Conservation (phyloP, 2,797 vertebrate genomes). For the Zenarchopterus dispar region DNA sequence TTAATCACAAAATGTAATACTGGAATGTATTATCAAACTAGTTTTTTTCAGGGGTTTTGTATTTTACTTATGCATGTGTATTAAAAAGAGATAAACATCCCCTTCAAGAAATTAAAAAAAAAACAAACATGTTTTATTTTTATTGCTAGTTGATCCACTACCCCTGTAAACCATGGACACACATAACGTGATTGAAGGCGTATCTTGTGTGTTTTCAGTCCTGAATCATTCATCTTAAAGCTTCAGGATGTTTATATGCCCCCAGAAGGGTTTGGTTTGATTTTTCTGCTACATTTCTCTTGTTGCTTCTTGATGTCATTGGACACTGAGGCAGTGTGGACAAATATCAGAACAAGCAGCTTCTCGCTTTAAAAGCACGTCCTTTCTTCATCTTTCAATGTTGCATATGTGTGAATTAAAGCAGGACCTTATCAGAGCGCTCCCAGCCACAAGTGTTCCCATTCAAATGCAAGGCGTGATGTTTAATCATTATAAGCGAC, state of each 20-base stretch:
- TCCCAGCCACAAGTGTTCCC: slow-evolving; percentile 71
- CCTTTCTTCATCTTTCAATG: slow-evolving; percentile 31
- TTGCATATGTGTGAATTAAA: slow-evolving; percentile 59
- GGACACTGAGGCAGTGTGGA: slow-evolving; percentile 6
- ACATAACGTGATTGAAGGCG: too few species aligned
- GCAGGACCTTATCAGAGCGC: slow-evolving; percentile 64
- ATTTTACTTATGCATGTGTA: too few species aligned
- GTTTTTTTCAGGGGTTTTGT: too few species aligned
- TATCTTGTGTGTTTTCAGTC: neutral
- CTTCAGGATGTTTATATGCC: neutral
- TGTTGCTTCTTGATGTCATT: slow-evolving; percentile 22
- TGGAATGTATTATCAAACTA: too few species aligned
- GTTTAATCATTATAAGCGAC: slow-evolving; percentile 75
- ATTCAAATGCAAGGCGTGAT: slow-evolving; percentile 73
- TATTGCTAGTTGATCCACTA: too few species aligned
- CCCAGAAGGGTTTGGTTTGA: neutral
- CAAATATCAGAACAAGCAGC: slow-evolving; percentile 22
- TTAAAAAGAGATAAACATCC: too few species aligned
- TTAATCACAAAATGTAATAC: neutral
- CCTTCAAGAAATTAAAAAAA: too few species aligned
- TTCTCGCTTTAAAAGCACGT: slow-evolving; percentile 17
- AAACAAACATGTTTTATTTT: too few species aligned
- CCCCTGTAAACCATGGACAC: too few species aligned
- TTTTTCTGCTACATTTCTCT: neutral
- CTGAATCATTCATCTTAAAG: slow-evolving; percentile 5